Evolutionary conservation across 2,797 vertebrate species (phyloP), one percentile per base, ranked within the genome.

Genomic region (Uromys caudimaculatus): DNA sequence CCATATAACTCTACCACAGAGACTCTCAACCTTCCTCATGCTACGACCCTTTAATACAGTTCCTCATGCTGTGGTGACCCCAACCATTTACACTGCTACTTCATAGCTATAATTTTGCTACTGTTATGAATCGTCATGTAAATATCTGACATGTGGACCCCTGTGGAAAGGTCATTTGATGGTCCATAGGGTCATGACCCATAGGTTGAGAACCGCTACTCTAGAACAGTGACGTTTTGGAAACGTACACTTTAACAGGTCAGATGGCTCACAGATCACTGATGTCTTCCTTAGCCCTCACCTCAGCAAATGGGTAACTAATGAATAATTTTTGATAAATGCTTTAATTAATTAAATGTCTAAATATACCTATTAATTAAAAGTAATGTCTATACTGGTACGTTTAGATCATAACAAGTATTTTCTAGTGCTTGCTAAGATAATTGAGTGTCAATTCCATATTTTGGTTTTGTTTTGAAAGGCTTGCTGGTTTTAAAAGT

Each of bases 381-480:
- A 91, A 83, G 5, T 41, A 77, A 47, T 81, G 10, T 90, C 54
- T 93, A 71, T 54, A 75, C 24, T 27, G 12, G 23, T n/a, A 13
- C 62, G 27, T 62, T 96, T 91, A 73, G 84, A 89, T 79, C 2
- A 47, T 13, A 1, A 38, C 9, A 58, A 50, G 2, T 71, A 50
- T 82, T 91, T 95, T 93, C 44, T 85, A 93, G 62, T 29, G n/a
- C 52, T 91, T 84, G 79, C 79, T 62, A 76, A 44, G 19, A 71
- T 69, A 77, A 27, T 0, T 87, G 78, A 87, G 2, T 71, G 67
- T 60, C 32, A 58, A 52, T 89, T 91, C 23, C 38, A 91, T 19
- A 27, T 35, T 88, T 92, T 62, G 69, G 32, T 47, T n/a, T 77
- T 91, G 44, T 73, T 93, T 73, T 58, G 67, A 97, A 95, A 69